Evolutionary conservation across 2,888 invertebrate species (phyloP), one percentile per base, ranked within the genome.

Genomic region (Nemapogon koenigi): DNA sequence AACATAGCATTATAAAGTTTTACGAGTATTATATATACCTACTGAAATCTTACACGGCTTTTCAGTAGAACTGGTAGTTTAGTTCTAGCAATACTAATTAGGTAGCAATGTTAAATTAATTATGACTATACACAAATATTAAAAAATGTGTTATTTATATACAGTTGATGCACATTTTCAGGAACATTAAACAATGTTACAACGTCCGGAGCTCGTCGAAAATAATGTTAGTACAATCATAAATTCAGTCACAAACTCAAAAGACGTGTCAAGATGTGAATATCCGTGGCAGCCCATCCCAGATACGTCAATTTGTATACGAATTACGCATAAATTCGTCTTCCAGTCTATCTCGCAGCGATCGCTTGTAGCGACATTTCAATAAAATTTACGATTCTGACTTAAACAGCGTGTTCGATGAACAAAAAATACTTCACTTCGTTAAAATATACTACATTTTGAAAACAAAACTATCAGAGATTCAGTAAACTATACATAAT

Each of bases 311-410:
- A 76, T 78, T 78, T 76, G 76, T 76, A 67, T 76, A 76, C 69
- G 71, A 73, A 75, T 76, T 73, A 76, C 70, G 72, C 68, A 75
- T 76, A 76, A 76, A 78, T 73, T 73, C 76, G 71, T 76, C 71
- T 69, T 69, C 55, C 57, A 63, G 62, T 69, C 73, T 75, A 73
- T 75, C 70, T 66, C 62, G 62, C 71, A 62, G 69, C 69, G 72
- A 76, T 76, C 73, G 68, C 60, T 36, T 67, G 70, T 67, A 65
- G 68, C 69, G 73, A 75, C 76, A 71, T 75, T 76, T 78, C 75
- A 76, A 78, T 78, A 76, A 76, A 76, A 78, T 76, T 78, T 76
- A 76, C 76, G 76, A 72, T 75, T 70, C 62, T 71, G 72, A 73
- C 76, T 76, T 69, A 73, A 76, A 73, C 72, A 69, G 71, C 67